Evolutionary conservation across 2,797 vertebrate species (phyloP), one percentile per base, ranked within the genome.

Genomic region (Molossus alvarezi): DNA sequence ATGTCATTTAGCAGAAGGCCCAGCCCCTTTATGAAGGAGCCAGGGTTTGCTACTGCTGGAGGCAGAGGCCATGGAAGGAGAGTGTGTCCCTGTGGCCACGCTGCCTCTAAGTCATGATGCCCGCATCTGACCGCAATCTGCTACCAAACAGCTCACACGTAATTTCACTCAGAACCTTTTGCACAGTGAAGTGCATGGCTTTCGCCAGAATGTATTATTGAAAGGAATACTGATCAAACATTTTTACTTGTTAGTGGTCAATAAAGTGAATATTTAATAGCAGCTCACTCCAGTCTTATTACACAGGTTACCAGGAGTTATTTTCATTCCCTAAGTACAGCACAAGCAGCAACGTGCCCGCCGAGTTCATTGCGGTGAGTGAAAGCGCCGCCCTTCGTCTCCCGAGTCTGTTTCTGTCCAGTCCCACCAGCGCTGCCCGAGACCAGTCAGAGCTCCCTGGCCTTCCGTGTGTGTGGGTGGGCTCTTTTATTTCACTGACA

Each of bases 281-380:
- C 6, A 60, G 18, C 4, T 69, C 15, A 41, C 81, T 29, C 65
- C 33, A 33, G 18, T 97, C 80, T 97, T 77, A 48, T 90, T 79
- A 27, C 33, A 90, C 96, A 99, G 99, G 98, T 97, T 99, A 99
- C 95, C 98, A 91, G 11, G 99, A 99, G 88, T 98, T 99, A 53
- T 99, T 98, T 96, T 97, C 97, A 37, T 98, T 98, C 91, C 98
- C 99, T 29, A 96, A 93, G 91, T 84, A 95, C 0, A 97, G 98
- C 48, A 9, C 0, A 5, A 94, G 97, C 13, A 96, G 81, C 67
- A 84, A 73, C 7, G 37, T 75, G 21, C 96, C 98, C 13, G 88
- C 98, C 69, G 86, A 93, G 7, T 99, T 99, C 98, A 98, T 99
- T 93, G 98, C 90, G 97, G 99, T 99, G 96, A 98, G 98, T 96